phyloP scores from a whole-genome alignment of 2,797 vertebrate species.

The Molossus alvarezi region DNA sequence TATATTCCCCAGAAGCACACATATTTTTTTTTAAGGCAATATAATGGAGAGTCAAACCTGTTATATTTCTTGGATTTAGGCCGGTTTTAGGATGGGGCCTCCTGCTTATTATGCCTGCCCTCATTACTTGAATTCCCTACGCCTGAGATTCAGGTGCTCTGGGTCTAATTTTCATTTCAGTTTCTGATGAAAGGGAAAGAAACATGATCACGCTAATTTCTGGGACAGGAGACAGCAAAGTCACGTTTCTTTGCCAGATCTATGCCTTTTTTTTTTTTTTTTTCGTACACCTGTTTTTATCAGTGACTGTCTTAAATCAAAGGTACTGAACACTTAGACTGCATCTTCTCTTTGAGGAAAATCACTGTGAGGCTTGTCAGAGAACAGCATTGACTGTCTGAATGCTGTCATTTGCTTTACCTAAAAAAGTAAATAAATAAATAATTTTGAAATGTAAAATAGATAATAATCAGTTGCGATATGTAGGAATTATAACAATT shows the following conservation, averaged over 20 bases:
- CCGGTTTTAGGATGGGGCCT: not conserved
- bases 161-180: conserved; percentile 31
- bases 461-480: not conserved
- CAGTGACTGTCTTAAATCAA: conserved; percentile 18
- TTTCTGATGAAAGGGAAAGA: conserved; percentile 55
- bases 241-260: not conserved
- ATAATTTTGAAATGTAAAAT: not conserved
- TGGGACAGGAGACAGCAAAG: conserved; percentile 5
- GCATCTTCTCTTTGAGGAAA: conserved; percentile 41
- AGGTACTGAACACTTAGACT: not conserved
- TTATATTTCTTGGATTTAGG: not conserved
- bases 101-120: not conserved
- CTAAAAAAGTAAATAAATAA: not conserved
- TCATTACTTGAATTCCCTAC: not conserved
- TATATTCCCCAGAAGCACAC: conserved; percentile 6
- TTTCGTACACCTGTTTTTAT: not conserved
- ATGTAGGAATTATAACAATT: not conserved
- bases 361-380: not conserved
- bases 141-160: not conserved
- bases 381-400: not conserved
- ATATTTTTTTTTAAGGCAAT: not conserved
- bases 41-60: not conserved
- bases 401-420: not conserved
- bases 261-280: conserved; percentile 12
- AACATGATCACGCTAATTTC: not conserved